A percentile compares a stretch with the other conserved stretches of the same genome.
phyloP scores from a whole-genome alignment of 2,797 vertebrate species.

The Hypotaenidia okinawae region DNA sequence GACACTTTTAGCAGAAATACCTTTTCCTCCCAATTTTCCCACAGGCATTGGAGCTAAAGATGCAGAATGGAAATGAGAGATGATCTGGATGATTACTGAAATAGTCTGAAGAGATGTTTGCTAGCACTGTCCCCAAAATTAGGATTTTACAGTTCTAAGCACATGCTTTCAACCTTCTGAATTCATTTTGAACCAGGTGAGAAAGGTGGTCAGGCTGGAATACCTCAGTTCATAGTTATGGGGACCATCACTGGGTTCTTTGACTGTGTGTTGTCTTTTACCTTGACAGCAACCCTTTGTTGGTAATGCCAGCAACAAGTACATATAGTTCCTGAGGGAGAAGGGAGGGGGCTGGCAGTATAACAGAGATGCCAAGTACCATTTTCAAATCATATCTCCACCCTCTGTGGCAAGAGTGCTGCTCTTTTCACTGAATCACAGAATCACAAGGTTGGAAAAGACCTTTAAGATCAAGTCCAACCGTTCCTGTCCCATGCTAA shows the following conservation, averaged over 20 bases:
- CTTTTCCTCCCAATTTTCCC: slow-evolving; percentile 8
- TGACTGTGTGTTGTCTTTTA: background rate
- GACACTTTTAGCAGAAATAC: background rate
- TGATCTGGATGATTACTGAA: background rate
- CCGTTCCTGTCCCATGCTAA: too few relatives aligned
- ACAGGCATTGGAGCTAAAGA: slow-evolving; percentile 14
- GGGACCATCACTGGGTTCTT: background rate
- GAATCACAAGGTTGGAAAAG: too few relatives aligned
- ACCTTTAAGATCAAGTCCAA: too few relatives aligned
- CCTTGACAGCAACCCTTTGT: slow-evolving; percentile 8
- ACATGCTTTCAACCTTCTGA: background rate
- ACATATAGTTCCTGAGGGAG: background rate
- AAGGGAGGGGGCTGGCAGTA: background rate
- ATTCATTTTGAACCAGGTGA: background rate
- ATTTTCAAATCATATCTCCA: slow-evolving; percentile 31
- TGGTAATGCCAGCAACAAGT: background rate
- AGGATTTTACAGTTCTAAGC: background rate
- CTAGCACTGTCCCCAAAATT: background rate
- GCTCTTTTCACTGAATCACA: background rate
- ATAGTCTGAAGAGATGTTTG: background rate
- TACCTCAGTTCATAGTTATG: background rate
- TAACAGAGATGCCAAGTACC: background rate
- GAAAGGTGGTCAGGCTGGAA: background rate
- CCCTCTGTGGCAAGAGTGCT: background rate
- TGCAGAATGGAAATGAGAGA: background rate